Base-by-base conservation (phyloP, 2,113 vertebrate species). In the Smithornis capensis region DNA sequence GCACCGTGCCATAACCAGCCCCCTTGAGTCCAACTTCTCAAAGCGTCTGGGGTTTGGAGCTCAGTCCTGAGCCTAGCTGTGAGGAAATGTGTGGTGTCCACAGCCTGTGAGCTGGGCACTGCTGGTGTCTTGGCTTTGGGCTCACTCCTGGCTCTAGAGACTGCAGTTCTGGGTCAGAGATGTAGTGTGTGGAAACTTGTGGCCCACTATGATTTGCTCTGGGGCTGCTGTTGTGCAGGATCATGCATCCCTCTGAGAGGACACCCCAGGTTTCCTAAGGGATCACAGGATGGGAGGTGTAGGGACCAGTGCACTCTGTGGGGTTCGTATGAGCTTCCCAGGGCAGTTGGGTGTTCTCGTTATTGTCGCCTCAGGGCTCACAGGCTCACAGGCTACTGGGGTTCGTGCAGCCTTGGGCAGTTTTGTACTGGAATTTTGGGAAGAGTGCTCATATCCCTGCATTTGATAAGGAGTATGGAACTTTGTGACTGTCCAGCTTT, bases 221-320 rank as follows among this genome's bases (percentile, higher is more conserved):
- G 15, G 55, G 63, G 38, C 63, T 70, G 69, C n/a, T 37, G 23
- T 11, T 28, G 23, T 33, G 44, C 31, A 17, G 19, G n/a, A 47
- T 21, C 0, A 0, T 49, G 21, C 40, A 38, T 14, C 27, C 24
- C 47, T 28, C 68, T 0, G 1, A 33, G 27, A 62, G 57, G 19
- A 23, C 53, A 47, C 1, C 47, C 35, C 19, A 0, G 16, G 25
- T 27, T 40, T 50, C 68, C 23, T 1, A 13, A 21, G 35, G 69
- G 59, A 14, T n/a, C 0, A 0, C 6, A 4, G 78, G 62, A 13
- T 0, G 53, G 45, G 23, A 74, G 14, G 28, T 59, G 53, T 22
- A 53, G 14, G 28, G 37, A 17, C 22, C 14, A 6, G 38, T 28
- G 14, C 31, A 19, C 1, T 0, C 16, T 1, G 1, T 2, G 17